Base-by-base conservation (phyloP, 2,113 vertebrate genomes). In the Melanocharis versteri region DNA sequence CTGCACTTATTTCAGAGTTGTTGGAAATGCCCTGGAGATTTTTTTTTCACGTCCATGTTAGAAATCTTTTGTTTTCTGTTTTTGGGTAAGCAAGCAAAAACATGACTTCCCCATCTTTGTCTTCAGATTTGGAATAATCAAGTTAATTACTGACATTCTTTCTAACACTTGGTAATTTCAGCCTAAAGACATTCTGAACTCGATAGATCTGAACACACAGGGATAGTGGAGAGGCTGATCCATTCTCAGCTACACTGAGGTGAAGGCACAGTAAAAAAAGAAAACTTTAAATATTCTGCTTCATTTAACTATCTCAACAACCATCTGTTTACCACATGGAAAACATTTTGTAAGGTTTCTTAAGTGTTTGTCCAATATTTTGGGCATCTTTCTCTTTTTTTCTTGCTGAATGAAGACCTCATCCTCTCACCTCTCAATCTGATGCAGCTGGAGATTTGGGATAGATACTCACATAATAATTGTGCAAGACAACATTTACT, bases 71-170 rank as follows among this genome's bases (percentile, higher is more conserved):
- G 33, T 81, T 95, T 96, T 73, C 45, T 30, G 58, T 61, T 70
- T 86, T 54, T 83, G 70, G 54, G 33, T 77, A 86, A 88, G 62
- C 61, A 86, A 86, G 83, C n/a, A 78, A 90, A 92, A 76, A 60
- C 27, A 42, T 62, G 33, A 70, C 9, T 80, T 9, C 6, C 18
- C 13, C 45, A 50, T 20, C 23, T 90, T 50, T 75, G 27, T 76
- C 65, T 91, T 91, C 53, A 82, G 31, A 65, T 89, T 73, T 80
- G 22, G 13, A 87, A 42, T 54, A 84, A 90, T 86, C 33, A 45
- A 58, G 50, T 89, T 93, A 88, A 96, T 95, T 86, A 66, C 64
- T 78, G 56, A 66, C 68, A 84, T 87, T 94, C 60, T 90, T 95
- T 89, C 20, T 60, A 42, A 78, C 57, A 75, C 13, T 56, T 2